Percentiles rank a stretch among this genome's conserved stretches.
These are phyloP conservation scores for Unio delphinus DNA, from an alignment of 2,888 invertebrate genomes.

Conservation along the genomic window DNA sequence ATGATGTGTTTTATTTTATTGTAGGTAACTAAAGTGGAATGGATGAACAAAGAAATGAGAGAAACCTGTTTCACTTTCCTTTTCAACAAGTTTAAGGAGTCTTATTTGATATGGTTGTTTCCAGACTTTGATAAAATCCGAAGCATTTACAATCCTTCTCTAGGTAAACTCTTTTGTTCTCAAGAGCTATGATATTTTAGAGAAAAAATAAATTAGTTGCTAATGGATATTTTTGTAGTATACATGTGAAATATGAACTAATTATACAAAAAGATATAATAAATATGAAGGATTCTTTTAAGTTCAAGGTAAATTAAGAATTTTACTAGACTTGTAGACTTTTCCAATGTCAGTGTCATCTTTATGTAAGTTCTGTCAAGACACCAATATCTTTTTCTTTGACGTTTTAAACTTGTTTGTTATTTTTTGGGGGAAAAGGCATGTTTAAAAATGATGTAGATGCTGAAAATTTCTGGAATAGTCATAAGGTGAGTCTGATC, in stretches of 20 bases:
- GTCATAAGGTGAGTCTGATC: too few species aligned
- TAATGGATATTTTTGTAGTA: too few species aligned
- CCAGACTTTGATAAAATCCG: slow-evolving; percentile 79
- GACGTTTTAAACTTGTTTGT: too few species aligned
- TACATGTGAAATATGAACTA: too few species aligned
- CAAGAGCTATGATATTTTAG: too few species aligned
- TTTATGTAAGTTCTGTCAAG: too few species aligned
- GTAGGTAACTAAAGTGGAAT: slow-evolving; percentile 86
- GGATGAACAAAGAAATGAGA: slow-evolving; percentile 87
- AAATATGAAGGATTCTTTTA: background rate
- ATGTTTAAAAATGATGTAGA: too few species aligned
- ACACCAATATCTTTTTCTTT: too few species aligned
- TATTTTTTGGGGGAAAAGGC: too few species aligned
- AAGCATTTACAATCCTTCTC: slow-evolving; percentile 63
- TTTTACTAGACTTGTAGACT: background rate
- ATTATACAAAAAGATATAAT: background rate
- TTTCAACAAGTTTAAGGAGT: slow-evolving; percentile 90
- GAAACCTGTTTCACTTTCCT: slow-evolving; percentile 91
- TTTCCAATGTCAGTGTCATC: too few species aligned
- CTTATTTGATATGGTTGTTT: slow-evolving; percentile 91
- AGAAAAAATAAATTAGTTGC: too few species aligned
- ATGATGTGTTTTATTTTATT: slow-evolving; percentile 2
- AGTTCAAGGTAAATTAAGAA: background rate
- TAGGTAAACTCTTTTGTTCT: slow-evolving; percentile 49
- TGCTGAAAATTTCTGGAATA: too few species aligned